Conservation (phyloP, 1,140 invertebrate genomes). For the Leptestheria dahalacensis region DNA sequence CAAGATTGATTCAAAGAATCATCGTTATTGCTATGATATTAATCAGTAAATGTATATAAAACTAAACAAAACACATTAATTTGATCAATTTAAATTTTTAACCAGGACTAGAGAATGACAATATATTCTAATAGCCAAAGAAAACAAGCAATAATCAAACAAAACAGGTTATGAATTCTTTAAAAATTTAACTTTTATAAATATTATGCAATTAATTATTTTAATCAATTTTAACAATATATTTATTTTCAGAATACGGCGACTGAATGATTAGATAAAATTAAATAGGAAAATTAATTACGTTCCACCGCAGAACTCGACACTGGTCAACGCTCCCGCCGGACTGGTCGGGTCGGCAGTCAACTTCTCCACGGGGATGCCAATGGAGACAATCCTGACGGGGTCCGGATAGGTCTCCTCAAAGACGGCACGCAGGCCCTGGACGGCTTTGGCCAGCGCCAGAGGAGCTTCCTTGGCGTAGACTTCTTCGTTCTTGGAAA, state of each 20-base stretch:
- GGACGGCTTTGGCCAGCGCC: conserved; percentile 72
- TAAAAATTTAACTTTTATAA: no score
- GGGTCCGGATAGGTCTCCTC: conserved; percentile 99
- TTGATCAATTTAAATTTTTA: not conserved
- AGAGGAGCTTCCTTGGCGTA: conserved; percentile 80
- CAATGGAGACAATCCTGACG: conserved; percentile 89
- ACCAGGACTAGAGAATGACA: no score
- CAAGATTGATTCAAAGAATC: conserved; percentile 10
- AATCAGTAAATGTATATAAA: not conserved
- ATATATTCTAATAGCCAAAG: no score
- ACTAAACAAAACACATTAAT: not conserved
- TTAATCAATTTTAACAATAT: no score
- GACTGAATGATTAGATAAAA: no score
- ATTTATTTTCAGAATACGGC: no score
- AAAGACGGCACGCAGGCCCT: conserved; percentile 93
- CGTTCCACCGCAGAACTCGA: conserved; percentile 99
- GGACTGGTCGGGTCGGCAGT: conserved; percentile 66
- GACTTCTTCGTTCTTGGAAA: conserved; percentile 63
- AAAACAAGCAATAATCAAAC: no score
- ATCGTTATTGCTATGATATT: not conserved
- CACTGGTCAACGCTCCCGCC: conserved; percentile 66
- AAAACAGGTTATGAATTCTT: no score
- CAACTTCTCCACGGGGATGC: conserved; percentile 77
- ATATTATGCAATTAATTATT: no score
- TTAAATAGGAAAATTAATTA: no score